Conservation (phyloP, 1,140 invertebrate genomes). For the Pteromalus puparum region DNA sequence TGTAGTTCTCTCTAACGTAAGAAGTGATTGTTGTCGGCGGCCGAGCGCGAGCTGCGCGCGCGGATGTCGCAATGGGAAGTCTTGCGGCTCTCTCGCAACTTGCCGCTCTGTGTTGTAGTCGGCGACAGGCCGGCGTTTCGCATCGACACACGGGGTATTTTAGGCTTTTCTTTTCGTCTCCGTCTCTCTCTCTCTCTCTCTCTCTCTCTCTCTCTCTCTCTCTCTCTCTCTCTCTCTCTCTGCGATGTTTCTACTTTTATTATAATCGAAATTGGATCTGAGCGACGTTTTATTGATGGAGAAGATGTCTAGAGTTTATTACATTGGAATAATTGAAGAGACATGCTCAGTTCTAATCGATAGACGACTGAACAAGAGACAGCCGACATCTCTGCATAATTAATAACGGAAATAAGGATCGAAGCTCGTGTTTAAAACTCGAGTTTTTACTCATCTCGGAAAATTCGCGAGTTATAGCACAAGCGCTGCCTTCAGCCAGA, state of each 20-base stretch:
- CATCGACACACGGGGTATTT: slow-evolving; percentile 60
- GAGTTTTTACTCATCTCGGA: not conserved
- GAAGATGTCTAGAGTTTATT: too few relatives aligned
- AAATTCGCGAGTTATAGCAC: too few relatives aligned
- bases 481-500: not conserved
- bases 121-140: slow-evolving; percentile 62
- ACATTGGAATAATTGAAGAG: too few relatives aligned
- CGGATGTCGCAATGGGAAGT: slow-evolving; percentile 74
- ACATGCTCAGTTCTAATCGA: too few relatives aligned
- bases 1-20: slow-evolving; percentile 54
- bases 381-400: not conserved
- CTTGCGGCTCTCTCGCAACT: slow-evolving; percentile 69
- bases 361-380: too few relatives aligned
- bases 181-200: too few relatives aligned
- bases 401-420: not conserved
- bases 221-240: too few relatives aligned
- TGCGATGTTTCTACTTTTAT: too few relatives aligned
- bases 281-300: too few relatives aligned
- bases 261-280: not conserved
- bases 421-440: not conserved
- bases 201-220: too few relatives aligned
- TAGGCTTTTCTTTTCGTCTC: not conserved
- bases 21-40: slow-evolving; percentile 69
- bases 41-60: slow-evolving; percentile 22
- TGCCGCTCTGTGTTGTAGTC: not conserved